Conservation (phyloP, 2,113 vertebrate species). For the Rousettus leschenaultii region DNA sequence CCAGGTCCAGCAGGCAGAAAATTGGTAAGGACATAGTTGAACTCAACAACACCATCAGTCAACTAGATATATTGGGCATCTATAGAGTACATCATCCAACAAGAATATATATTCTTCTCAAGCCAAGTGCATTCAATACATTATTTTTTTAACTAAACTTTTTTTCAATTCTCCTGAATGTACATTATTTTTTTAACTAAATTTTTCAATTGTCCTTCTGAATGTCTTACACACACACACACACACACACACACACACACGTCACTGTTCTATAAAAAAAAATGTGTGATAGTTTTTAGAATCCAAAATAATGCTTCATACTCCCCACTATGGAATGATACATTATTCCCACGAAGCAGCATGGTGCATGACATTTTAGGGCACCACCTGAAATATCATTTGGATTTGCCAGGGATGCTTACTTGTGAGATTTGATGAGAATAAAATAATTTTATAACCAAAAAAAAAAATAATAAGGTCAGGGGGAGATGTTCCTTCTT, state of each 20-base stretch:
- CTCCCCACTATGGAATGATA: neutral
- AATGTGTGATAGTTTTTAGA: neutral
- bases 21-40: neutral
- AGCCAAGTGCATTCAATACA: neutral
- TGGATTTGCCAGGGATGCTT: neutral
- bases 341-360: neutral
- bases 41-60: neutral
- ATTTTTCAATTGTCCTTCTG: neutral
- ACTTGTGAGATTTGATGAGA: constrained; percentile 9
- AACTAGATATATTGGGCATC: neutral
- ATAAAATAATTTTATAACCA: neutral
- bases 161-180: no score
- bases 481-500: neutral
- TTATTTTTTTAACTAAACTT: neutral
- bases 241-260: neutral
- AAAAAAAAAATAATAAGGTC: neutral
- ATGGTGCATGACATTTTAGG: neutral
- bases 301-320: neutral
- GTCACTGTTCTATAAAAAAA: neutral
- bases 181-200: neutral
- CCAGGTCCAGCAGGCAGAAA: neutral
- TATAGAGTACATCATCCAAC: neutral
- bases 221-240: neutral
- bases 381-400: neutral
- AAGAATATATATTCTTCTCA: neutral